A percentile compares a stretch with the other conserved stretches of the same genome.
Evolutionary conservation across 2,113 vertebrate species (phyloP).

Genomic region (Oophaga pumilio): DNA sequence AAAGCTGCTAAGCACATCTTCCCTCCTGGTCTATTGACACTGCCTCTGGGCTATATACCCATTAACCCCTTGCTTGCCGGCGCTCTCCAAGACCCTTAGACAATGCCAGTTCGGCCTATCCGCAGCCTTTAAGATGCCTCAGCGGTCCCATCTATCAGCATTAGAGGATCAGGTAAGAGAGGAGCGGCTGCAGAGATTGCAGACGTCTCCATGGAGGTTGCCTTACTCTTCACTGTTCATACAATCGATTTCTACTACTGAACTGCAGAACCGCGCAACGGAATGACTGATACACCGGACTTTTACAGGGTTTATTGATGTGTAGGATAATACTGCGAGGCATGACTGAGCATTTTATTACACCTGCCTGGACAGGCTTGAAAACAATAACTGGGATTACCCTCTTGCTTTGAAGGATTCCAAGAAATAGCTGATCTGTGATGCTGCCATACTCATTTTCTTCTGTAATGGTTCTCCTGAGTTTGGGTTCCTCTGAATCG

Average conservation of each 20-base stretch:
- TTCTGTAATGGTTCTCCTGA: too few relatives aligned
- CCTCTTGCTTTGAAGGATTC: too few relatives aligned
- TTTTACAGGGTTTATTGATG: neutral
- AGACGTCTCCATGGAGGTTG: neutral
- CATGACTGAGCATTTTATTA: neutral
- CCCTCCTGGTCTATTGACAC: constrained; percentile 53
- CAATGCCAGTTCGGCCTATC: neutral
- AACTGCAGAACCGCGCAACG: neutral
- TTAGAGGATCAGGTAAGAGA: neutral
- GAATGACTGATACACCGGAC: neutral
- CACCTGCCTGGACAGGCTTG: too few relatives aligned
- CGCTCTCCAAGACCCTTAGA: neutral
- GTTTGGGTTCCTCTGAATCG: too few relatives aligned
- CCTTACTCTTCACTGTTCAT: neutral
- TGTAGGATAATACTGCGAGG: neutral
- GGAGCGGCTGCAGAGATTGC: neutral
- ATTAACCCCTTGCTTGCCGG: constrained; percentile 47
- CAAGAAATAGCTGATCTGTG: too few relatives aligned
- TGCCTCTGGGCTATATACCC: constrained; percentile 47
- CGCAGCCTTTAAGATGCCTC: neutral
- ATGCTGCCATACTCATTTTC: too few relatives aligned
- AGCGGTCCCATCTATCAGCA: neutral
- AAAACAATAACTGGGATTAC: too few relatives aligned
- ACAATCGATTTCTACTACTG: neutral
- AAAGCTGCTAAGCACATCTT: constrained; percentile 56